A percentile compares a stretch with the other conserved stretches of the same genome.
These are phyloP conservation scores for Plagodis pulveraria DNA, from an alignment of 2,888 invertebrate species.

Conservation along the genomic window DNA sequence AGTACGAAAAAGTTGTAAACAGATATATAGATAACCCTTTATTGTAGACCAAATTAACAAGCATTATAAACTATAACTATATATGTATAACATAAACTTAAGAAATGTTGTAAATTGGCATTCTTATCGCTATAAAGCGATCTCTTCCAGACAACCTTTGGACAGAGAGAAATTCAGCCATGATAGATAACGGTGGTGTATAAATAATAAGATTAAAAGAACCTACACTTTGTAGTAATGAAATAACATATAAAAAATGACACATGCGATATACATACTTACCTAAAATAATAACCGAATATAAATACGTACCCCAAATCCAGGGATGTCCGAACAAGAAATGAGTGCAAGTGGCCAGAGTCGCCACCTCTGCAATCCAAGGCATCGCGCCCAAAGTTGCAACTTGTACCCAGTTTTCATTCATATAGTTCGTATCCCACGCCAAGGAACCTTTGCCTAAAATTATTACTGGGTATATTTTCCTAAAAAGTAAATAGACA, in stretches of 20 bases:
- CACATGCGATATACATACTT: background rate
- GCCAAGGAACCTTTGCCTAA: constrained; percentile 73
- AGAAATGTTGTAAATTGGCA: too few species aligned
- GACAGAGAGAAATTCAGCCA: too few species aligned
- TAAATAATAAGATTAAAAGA: too few species aligned
- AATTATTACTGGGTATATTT: constrained; percentile 74
- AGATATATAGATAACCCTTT: too few species aligned
- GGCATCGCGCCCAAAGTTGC: constrained; percentile 66
- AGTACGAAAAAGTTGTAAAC: too few species aligned
- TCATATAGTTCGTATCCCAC: constrained; percentile 70
- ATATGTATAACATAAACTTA: too few species aligned
- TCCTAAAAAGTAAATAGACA: constrained; percentile 47
- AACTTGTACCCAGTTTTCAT: constrained; percentile 62
- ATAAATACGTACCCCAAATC: constrained; percentile 66
- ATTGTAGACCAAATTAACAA: too few species aligned
- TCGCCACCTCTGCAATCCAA: constrained; percentile 66
- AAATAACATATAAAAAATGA: background rate
- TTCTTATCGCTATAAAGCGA: too few species aligned
- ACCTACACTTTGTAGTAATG: background rate
- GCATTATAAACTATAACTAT: too few species aligned
- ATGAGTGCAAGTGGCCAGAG: constrained; percentile 62
- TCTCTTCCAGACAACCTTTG: too few species aligned
- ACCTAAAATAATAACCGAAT: constrained; percentile 1
- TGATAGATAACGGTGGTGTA: too few species aligned
- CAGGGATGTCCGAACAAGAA: constrained; percentile 68